A percentile compares a stretch with the other conserved stretches of the same genome.
Evolutionary conservation across 2,113 vertebrate genomes (phyloP).

Genomic region (Caracal caracal): DNA sequence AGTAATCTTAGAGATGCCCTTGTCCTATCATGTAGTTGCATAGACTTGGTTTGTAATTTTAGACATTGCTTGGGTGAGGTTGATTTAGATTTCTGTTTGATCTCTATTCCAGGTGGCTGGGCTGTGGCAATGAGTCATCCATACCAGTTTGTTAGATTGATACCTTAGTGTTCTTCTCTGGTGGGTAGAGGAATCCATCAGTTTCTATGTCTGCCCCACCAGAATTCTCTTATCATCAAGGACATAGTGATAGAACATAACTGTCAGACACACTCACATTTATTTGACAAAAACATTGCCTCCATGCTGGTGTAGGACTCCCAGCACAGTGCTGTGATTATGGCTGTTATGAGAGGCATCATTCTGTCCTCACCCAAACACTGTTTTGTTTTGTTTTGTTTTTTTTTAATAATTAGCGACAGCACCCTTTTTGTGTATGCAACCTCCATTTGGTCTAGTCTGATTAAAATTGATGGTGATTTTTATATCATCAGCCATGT

Average conservation of each 20-base stretch:
- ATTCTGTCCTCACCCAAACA: background rate
- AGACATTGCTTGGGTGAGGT: background rate
- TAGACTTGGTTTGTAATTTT: background rate
- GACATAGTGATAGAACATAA: background rate
- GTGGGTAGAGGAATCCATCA: background rate
- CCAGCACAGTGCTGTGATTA: background rate
- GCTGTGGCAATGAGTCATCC: background rate
- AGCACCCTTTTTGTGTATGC: background rate
- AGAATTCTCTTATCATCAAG: constrained; percentile 8
- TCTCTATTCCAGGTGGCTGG: background rate
- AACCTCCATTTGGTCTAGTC: constrained; percentile 12
- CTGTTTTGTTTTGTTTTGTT: background rate
- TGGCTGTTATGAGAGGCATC: background rate
- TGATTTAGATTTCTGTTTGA: background rate
- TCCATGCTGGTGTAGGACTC: background rate
- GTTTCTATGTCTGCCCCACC: background rate
- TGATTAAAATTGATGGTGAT: background rate
- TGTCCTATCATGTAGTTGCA: background rate
- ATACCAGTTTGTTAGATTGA: background rate
- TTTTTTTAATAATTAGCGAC: background rate
- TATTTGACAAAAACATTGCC: constrained; percentile 36
- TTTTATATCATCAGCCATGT: constrained; percentile 40
- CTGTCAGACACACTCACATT: background rate
- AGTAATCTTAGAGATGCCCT: background rate
- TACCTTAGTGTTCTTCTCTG: background rate